Conservation (phyloP, 2,888 invertebrate genomes). For the Melipona bicolor region DNA sequence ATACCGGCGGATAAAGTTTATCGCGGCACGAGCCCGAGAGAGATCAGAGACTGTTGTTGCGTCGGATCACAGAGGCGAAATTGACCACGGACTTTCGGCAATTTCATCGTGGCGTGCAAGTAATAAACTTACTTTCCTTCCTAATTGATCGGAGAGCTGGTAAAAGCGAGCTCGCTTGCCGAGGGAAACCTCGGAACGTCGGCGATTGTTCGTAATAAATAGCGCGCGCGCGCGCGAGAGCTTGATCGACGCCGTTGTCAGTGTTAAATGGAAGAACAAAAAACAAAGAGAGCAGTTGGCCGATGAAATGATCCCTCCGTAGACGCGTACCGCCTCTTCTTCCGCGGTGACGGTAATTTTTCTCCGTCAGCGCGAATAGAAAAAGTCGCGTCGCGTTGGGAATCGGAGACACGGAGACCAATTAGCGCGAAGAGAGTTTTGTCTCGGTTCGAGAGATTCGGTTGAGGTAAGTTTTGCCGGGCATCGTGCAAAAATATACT, state of each 20-base stretch:
- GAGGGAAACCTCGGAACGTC: slow-evolving; percentile 5
- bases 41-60: background rate
- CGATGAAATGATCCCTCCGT: background rate
- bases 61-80: slow-evolving; percentile 50
- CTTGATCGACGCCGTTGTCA: background rate
- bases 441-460: too few species aligned
- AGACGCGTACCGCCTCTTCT: background rate
- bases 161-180: background rate
- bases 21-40: background rate
- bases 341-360: background rate
- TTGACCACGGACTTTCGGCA: slow-evolving; percentile 72
- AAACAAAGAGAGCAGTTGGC: background rate
- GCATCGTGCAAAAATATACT: too few species aligned
- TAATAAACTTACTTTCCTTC: slow-evolving; percentile 66
- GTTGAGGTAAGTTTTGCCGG: too few species aligned
- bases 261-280: background rate
- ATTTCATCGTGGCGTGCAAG: slow-evolving; percentile 65
- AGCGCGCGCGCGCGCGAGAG: background rate
- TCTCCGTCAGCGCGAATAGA: too few species aligned
- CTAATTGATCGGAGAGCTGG: slow-evolving; percentile 10
- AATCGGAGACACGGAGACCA: too few species aligned
- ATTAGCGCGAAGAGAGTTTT: too few species aligned
- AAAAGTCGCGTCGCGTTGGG: too few species aligned
- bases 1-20: slow-evolving; percentile 20
- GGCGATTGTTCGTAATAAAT: slow-evolving; percentile 9